Conservation (phyloP, 2,113 vertebrate species). For the Oreotrochilus melanogaster region DNA sequence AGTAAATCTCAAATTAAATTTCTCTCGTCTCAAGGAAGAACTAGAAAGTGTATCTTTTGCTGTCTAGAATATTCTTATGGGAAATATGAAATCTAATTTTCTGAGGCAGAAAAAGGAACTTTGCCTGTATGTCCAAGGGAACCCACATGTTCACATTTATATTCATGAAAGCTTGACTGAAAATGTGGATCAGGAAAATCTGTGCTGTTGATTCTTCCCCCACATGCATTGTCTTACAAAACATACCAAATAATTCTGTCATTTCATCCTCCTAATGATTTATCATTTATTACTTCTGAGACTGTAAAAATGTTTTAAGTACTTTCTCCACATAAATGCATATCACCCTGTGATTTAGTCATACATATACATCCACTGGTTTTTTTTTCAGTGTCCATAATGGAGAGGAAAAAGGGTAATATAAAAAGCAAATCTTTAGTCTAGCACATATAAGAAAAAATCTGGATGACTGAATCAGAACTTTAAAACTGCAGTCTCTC, state of each 20-base stretch:
- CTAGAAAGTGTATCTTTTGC: background rate
- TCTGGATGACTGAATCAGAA: background rate
- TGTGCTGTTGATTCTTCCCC: background rate
- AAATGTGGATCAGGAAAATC: background rate
- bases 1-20: background rate
- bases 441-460: background rate
- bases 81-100: background rate
- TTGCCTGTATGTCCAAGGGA: background rate
- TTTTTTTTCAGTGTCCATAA: background rate
- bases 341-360: background rate
- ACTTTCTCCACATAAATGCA: background rate
- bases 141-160: background rate
- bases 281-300: background rate
- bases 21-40: background rate
- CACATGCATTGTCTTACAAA: background rate
- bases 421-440: background rate
- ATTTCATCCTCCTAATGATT: background rate
- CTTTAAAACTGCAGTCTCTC: background rate
- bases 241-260: background rate
- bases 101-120: background rate
- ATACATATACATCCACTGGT: background rate
- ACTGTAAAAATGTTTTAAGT: background rate
- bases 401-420: background rate
- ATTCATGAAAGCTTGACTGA: background rate
- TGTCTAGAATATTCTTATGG: background rate